phyloP scores from a whole-genome alignment of 2,797 vertebrate genomes.

The Takifugu ocellatus region DNA sequence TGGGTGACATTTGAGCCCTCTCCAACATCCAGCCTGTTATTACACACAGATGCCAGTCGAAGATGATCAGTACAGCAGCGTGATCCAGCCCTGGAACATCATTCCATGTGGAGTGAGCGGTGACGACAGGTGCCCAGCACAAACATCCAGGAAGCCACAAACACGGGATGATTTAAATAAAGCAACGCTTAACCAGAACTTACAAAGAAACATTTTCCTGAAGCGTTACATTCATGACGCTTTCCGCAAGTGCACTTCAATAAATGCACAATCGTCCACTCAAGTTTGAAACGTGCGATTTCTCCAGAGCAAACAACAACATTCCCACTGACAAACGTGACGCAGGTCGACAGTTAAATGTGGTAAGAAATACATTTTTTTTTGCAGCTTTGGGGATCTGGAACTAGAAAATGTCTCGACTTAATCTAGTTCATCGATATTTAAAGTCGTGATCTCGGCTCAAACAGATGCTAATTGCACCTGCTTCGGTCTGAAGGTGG shows the following conservation, averaged over 20 bases:
- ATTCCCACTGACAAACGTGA: background rate
- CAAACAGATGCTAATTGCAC: too few species aligned
- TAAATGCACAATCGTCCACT: conserved; percentile 65
- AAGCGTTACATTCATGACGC: conserved; percentile 72
- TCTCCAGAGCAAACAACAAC: too few species aligned
- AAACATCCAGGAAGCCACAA: conserved; percentile 13
- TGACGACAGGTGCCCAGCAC: conserved; percentile 11
- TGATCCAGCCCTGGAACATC: conserved; percentile 4
- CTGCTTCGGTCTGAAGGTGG: too few species aligned
- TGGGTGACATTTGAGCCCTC: conserved; percentile 6
- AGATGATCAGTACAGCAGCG: conserved; percentile 27
- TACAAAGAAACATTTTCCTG: too few species aligned
- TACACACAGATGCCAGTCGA: background rate
- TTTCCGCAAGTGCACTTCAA: conserved; percentile 71
- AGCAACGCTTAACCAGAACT: too few species aligned
- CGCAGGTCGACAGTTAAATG: too few species aligned
- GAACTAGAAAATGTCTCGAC: too few species aligned
- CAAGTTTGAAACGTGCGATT: conserved; percentile 42
- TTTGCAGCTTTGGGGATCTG: too few species aligned
- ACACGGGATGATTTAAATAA: background rate
- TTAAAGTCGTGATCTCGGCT: too few species aligned
- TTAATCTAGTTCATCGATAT: too few species aligned
- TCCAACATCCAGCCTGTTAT: too few species aligned
- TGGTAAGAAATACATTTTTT: too few species aligned
- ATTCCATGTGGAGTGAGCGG: conserved; percentile 24